Evolutionary conservation across 2,888 invertebrate genomes (phyloP), one percentile per base, ranked within the genome.

Genomic region (Atethmia centrago): DNA sequence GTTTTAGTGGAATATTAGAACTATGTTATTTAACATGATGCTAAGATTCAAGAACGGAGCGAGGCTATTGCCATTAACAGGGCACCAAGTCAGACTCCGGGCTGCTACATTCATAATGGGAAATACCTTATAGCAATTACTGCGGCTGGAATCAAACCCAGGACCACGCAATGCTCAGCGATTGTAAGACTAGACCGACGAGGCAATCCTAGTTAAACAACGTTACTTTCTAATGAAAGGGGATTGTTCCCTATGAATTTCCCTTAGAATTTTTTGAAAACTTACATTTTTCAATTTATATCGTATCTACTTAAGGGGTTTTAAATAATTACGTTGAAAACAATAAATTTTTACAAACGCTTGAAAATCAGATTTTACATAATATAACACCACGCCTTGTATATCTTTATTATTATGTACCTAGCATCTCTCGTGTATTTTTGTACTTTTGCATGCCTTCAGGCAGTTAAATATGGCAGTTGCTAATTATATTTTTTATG

Each of bases 231-330:
- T 16, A 21, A 45, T 12, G 4, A 40, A 31, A 71, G 36, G 9
- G 1, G 5, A 25, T 47, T 63, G 14, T 14, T 63, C 8, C 14
- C 16, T 16, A 21, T 63, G 1, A 49, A 9, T 10, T 9, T 49
- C 9, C 49, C 0, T 49, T 9, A 2, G 2, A 47, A 0, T 2
- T 47, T 9, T 47, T 31, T 3, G 2, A n/a, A n/a, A n/a, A n/a
- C n/a, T n/a, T n/a, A n/a, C n/a, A n/a, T n/a, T n/a, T n/a, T n/a
- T n/a, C n/a, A n/a, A n/a, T n/a, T n/a, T n/a, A n/a, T n/a, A n/a
- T n/a, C n/a, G n/a, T n/a, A n/a, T 31, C 2, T 31, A 31, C 31
- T 31, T 31, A 4, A 36, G 36, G 36, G 36, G 36, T 36, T 36
- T 36, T 36, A 3, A 36, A 36, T 31, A 2, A 36, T 36, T 36